Percentiles rank a stretch among this genome's conserved stretches.
Evolutionary conservation across 2,113 vertebrate species (phyloP).

Genomic region (Muntiacus reevesi): DNA sequence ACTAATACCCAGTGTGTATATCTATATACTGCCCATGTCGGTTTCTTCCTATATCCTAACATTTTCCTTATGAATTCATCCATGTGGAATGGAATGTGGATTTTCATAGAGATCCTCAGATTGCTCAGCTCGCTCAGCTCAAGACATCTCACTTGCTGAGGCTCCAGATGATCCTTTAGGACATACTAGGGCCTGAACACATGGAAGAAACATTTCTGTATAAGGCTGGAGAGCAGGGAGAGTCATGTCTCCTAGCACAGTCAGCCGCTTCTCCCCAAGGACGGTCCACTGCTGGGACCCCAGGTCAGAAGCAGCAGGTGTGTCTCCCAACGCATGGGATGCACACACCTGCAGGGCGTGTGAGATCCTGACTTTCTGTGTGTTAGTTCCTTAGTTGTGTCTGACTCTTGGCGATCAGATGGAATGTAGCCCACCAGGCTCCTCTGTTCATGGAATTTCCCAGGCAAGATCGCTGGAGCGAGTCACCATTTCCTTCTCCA

Average conservation of each 20-base stretch:
- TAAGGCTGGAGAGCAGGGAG: accelerated
- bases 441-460: background rate
- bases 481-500: background rate
- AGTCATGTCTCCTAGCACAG: background rate
- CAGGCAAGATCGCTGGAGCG: background rate
- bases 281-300: background rate
- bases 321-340: too few relatives aligned
- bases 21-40: too few relatives aligned
- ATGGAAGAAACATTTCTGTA: accelerated
- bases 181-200: background rate
- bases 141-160: background rate
- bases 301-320: background rate
- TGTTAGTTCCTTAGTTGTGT: background rate
- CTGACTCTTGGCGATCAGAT: background rate
- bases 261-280: too few relatives aligned
- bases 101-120: background rate
- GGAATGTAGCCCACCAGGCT: background rate
- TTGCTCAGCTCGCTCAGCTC: background rate
- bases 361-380: background rate
- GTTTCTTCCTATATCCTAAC: background rate
- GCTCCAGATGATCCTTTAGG: background rate
- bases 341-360: accelerated
- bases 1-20: background rate
- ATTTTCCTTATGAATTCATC: background rate
- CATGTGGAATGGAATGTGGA: too few relatives aligned